Conservation (phyloP, 1,140 invertebrate genomes). For the Rhopalosiphum padi region DNA sequence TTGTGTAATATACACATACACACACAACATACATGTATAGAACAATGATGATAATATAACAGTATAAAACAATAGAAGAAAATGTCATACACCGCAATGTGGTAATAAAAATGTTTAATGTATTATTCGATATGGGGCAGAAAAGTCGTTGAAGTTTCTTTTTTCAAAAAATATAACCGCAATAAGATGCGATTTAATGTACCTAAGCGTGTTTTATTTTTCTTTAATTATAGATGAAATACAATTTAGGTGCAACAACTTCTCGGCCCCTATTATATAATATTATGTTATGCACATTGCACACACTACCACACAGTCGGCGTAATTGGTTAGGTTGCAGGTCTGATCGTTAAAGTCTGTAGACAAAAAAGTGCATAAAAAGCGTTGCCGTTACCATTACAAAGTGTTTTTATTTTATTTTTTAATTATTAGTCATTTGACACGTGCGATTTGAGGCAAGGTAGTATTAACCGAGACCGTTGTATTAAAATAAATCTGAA, state of each 20-base stretch:
- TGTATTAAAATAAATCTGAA: not conserved
- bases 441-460: not conserved
- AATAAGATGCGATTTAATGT: not conserved
- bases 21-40: not conserved
- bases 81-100: not conserved
- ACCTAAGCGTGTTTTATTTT: not conserved
- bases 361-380: not conserved
- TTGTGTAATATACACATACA: not conserved
- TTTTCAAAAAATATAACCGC: not conserved
- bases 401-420: not conserved
- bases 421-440: not conserved
- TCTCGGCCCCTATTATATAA: not conserved
- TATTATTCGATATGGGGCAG: not conserved
- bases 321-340: not conserved
- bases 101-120: not conserved
- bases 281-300: not conserved
- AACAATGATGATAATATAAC: not conserved
- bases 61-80: not conserved
- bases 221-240: not conserved
- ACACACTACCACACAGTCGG: not conserved
- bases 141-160: not conserved
- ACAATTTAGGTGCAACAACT: not conserved
- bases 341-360: not conserved
- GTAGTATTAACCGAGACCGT: not conserved
- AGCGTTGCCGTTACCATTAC: not conserved